Conservation (phyloP, 2,888 invertebrate species). For the Drosophila macrospina region DNA sequence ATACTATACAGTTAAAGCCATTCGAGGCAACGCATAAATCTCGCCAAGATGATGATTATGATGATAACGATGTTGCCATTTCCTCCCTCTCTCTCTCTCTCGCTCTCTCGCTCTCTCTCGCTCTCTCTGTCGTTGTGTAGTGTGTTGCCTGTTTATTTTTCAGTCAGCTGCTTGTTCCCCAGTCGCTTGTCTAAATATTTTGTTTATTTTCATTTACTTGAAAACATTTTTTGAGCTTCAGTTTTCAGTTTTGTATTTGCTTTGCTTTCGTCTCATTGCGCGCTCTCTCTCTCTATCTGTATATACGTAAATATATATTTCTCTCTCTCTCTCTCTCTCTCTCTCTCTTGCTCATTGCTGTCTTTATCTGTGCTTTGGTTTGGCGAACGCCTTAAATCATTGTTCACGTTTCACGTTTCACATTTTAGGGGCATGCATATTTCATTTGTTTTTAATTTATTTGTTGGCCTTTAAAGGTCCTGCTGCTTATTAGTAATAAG, state of each 20-base stretch:
- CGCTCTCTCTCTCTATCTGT: background rate
- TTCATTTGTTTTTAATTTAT: slow-evolving; percentile 53
- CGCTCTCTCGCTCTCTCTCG: background rate
- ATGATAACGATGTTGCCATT: background rate
- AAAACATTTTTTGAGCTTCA: slow-evolving; percentile 47
- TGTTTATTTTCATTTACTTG: slow-evolving; percentile 63
- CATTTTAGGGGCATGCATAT: slow-evolving; percentile 35
- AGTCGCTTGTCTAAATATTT: slow-evolving; percentile 44
- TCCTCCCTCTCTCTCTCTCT: background rate
- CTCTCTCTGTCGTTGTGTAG: background rate
- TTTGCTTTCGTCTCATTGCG: slow-evolving; percentile 29
- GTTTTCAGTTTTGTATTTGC: slow-evolving; percentile 36
- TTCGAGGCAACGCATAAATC: background rate
- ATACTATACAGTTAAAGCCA: background rate
- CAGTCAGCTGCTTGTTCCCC: slow-evolving; percentile 49
- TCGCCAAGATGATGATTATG: background rate
- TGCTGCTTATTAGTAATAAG: slow-evolving; percentile 23
- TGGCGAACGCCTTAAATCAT: slow-evolving; percentile 29
- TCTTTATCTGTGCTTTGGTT: background rate
- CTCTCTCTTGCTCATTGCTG: background rate
- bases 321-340: background rate
- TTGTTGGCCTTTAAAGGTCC: slow-evolving; percentile 18
- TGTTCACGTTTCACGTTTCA: slow-evolving; percentile 26
- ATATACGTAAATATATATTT: too few species aligned
- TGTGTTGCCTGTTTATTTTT: slow-evolving; percentile 24